Conservation (phyloP, 2,113 vertebrate genomes). For the Danionella cerebrum region DNA sequence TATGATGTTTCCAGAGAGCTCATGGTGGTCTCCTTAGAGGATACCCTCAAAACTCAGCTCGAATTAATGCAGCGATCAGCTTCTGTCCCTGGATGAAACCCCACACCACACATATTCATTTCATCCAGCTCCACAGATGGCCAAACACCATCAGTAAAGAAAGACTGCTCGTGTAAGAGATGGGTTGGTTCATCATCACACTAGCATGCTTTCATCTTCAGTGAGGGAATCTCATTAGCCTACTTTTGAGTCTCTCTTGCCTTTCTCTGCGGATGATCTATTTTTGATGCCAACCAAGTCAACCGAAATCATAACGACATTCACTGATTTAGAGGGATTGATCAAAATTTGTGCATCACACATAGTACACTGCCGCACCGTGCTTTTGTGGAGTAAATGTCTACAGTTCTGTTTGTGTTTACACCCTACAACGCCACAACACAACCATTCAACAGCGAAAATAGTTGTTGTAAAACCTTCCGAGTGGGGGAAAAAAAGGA, state of each 20-base stretch:
- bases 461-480: too few relatives aligned
- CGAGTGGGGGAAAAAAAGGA: too few relatives aligned
- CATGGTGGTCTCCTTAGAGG: background rate
- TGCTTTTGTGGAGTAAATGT: too few relatives aligned
- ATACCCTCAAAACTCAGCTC: background rate
- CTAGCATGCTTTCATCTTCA: background rate
- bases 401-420: too few relatives aligned
- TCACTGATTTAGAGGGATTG: too few relatives aligned
- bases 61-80: background rate
- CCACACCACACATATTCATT: background rate
- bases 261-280: background rate
- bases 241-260: slow-evolving; percentile 25
- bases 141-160: background rate
- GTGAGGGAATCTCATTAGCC: slow-evolving; percentile 41
- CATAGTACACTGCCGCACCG: too few relatives aligned
- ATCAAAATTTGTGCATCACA: too few relatives aligned
- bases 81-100: background rate
- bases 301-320: background rate
- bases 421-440: too few relatives aligned
- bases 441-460: too few relatives aligned
- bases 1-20: slow-evolving; percentile 13
- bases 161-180: background rate
- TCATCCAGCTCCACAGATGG: background rate
- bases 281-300: background rate
- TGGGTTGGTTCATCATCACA: background rate